These are phyloP conservation scores for Hyposmocoma kahamanoa DNA, from an alignment of 1,140 invertebrate species.

Conservation along the genomic window DNA sequence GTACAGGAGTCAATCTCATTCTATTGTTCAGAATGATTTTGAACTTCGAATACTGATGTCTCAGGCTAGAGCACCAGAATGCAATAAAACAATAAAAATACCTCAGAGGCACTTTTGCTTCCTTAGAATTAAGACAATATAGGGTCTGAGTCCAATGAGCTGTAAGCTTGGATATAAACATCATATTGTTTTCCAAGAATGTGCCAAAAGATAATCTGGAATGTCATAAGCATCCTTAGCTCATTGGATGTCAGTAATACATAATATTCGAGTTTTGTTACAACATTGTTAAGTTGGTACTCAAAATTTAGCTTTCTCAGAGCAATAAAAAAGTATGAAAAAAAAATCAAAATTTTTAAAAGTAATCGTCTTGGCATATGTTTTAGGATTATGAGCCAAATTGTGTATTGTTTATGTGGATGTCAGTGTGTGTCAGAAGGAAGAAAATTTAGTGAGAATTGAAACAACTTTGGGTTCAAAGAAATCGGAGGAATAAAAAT, in stretches of 20 bases:
- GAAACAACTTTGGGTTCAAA: conserved; percentile 28
- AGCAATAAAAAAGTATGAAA: too few species aligned
- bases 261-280: too few species aligned
- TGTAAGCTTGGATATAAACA: conserved; percentile 15
- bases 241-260: too few species aligned
- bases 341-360: conserved; percentile 21
- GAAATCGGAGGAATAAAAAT: too few species aligned
- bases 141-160: conserved; percentile 37
- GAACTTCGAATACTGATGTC: conserved; percentile 23
- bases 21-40: conserved; percentile 41
- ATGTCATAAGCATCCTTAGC: too few species aligned
- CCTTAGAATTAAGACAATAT: conserved; percentile 52
- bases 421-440: conserved; percentile 36
- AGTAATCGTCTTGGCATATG: conserved; percentile 44
- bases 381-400: conserved; percentile 58
- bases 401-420: conserved; percentile 42
- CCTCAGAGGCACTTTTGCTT: conserved; percentile 55
- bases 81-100: conserved; percentile 42
- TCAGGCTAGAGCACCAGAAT: conserved; percentile 32
- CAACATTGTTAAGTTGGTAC: too few species aligned
- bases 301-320: too few species aligned
- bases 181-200: conserved; percentile 31
- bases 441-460: conserved; percentile 39
- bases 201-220: conserved; percentile 62
- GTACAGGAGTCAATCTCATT: conserved; percentile 31